Percentiles rank a stretch among this genome's conserved stretches.
These are phyloP conservation scores for Dendrolimus pini DNA, from an alignment of 2,888 invertebrate species.

Conservation along the genomic window DNA sequence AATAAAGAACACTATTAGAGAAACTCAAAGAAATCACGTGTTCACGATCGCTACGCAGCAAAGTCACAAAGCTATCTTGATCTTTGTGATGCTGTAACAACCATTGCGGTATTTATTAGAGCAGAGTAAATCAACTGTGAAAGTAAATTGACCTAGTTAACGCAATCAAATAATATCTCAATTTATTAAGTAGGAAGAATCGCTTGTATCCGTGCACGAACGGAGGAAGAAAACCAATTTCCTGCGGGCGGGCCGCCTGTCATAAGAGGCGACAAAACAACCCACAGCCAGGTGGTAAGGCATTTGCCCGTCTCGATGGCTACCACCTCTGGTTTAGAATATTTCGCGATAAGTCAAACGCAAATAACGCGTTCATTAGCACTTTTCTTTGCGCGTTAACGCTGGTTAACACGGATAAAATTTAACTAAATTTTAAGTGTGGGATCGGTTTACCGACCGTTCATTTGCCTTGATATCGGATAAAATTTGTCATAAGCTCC, in stretches of 20 bases:
- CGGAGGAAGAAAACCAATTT: not conserved
- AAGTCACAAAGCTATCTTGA: slow-evolving; percentile 34
- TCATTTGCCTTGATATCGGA: no score
- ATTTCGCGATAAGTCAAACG: no score
- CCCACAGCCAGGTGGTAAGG: not conserved
- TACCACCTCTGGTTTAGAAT: not conserved
- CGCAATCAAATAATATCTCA: not conserved
- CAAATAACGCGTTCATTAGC: no score
- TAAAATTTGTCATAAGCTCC: no score
- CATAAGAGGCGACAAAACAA: not conserved
- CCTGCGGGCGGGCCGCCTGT: not conserved
- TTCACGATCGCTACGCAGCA: not conserved
- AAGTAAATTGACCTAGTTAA: slow-evolving; percentile 19
- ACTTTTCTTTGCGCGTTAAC: no score
- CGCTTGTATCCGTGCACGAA: not conserved
- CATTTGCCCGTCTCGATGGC: not conserved
- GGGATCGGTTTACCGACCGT: no score
- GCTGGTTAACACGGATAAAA: no score
- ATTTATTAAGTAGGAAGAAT: not conserved
- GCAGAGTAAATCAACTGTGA: slow-evolving; percentile 36
- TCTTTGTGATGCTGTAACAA: slow-evolving; percentile 28
- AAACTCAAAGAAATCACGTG: slow-evolving; percentile 5
- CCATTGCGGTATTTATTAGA: slow-evolving; percentile 28
- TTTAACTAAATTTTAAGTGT: no score
- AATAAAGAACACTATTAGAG: slow-evolving; percentile 9